These are phyloP conservation scores for Prietella phreatophila DNA, from an alignment of 2,113 vertebrate genomes.

Conservation along the genomic window DNA sequence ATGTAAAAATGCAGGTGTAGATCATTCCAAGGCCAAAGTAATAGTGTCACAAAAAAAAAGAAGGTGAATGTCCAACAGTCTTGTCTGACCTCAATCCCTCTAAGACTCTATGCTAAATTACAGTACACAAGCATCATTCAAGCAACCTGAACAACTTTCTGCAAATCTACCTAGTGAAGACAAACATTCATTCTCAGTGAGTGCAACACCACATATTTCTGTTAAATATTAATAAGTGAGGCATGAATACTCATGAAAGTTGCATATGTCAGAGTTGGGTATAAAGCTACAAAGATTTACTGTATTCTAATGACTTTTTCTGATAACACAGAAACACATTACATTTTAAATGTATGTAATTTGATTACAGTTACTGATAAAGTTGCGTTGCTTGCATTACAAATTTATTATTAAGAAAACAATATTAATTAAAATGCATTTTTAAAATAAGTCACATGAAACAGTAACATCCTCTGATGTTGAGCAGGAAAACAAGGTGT, in stretches of 20 bases:
- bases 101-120: neutral
- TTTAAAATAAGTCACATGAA: too few relatives aligned
- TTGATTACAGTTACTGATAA: too few relatives aligned
- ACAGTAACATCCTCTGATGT: too few relatives aligned
- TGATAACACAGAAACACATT: too few relatives aligned
- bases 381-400: too few relatives aligned
- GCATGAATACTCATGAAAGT: neutral
- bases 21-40: neutral
- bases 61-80: neutral
- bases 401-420: too few relatives aligned
- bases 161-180: neutral
- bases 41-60: neutral
- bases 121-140: neutral
- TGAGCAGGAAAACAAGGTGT: too few relatives aligned
- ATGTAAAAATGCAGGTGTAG: neutral
- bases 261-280: neutral
- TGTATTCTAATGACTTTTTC: too few relatives aligned
- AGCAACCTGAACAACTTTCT: neutral
- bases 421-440: too few relatives aligned
- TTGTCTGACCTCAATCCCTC: neutral
- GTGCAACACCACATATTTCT: neutral
- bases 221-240: neutral
- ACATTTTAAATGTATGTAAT: too few relatives aligned
- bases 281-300: too few relatives aligned
- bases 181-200: neutral